These are phyloP conservation scores for Mycalesis mineus DNA, from an alignment of 2,888 invertebrate species.

Conservation along the genomic window DNA sequence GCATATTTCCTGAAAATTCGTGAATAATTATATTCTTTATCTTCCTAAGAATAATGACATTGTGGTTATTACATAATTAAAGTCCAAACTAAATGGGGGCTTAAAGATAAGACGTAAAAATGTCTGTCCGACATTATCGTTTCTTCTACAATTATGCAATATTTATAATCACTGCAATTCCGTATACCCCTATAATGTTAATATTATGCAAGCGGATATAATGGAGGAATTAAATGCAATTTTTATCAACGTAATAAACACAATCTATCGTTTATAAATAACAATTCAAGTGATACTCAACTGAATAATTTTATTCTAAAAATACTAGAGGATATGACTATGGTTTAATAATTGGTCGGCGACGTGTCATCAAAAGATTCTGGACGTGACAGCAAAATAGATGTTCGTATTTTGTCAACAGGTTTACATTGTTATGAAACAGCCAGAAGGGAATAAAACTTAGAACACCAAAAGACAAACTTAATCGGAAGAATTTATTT, in stretches of 20 bases:
- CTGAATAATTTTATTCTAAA: too few relatives aligned
- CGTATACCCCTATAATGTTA: conserved; percentile 1
- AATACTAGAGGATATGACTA: too few relatives aligned
- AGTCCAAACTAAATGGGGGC: conserved; percentile 2
- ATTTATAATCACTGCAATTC: conserved; percentile 6
- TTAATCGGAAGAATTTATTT: too few relatives aligned
- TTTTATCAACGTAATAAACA: not conserved
- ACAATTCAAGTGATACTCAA: too few relatives aligned
- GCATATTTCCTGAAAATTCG: conserved; percentile 1
- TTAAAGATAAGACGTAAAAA: conserved; percentile 3
- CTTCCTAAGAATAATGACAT: not conserved
- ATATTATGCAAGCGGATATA: not conserved
- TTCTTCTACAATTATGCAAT: conserved; percentile 8
- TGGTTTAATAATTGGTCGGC: too few relatives aligned
- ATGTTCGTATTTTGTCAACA: too few relatives aligned
- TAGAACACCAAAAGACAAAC: too few relatives aligned
- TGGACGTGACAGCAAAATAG: too few relatives aligned
- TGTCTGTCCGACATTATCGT: not conserved
- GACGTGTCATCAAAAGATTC: too few relatives aligned
- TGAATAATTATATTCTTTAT: not conserved
- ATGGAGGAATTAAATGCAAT: not conserved
- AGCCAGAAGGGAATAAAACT: too few relatives aligned
- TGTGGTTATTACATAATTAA: not conserved
- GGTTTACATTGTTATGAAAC: too few relatives aligned
- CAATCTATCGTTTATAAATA: too few relatives aligned